phyloP scores from a whole-genome alignment of 1,140 invertebrate species.

The Agrypnia vestita region DNA sequence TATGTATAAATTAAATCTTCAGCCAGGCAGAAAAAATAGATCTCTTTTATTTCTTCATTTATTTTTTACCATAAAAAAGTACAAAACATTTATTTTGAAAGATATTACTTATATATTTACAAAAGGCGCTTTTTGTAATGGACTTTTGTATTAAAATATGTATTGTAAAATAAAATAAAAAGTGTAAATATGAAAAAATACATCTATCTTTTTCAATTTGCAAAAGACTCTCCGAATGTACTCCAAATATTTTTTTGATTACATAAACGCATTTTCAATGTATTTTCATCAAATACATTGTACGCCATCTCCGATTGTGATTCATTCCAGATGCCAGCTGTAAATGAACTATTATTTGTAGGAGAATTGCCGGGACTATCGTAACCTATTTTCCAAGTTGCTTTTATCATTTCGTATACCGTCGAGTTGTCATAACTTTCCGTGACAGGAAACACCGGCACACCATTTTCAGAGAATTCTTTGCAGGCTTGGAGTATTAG shows the following conservation, averaged over 20 bases:
- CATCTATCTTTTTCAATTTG: constrained; percentile 40
- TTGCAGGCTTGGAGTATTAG: constrained; percentile 46
- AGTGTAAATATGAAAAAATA: too few relatives aligned
- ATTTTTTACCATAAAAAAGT: too few relatives aligned
- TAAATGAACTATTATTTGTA: background rate
- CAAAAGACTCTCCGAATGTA: constrained; percentile 55
- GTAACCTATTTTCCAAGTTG: constrained; percentile 3
- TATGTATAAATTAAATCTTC: too few relatives aligned
- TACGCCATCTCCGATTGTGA: background rate
- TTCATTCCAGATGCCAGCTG: background rate
- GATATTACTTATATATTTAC: too few relatives aligned
- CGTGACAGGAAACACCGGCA: constrained; percentile 34
- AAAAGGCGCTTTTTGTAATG: too few relatives aligned
- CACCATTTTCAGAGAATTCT: constrained; percentile 38
- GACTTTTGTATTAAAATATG: too few relatives aligned
- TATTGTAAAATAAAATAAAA: too few relatives aligned
- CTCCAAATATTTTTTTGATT: constrained; percentile 54
- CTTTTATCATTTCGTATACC: constrained; percentile 20
- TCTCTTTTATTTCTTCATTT: too few relatives aligned
- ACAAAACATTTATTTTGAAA: too few relatives aligned
- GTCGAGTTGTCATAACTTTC: background rate
- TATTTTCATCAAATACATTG: constrained; percentile 1
- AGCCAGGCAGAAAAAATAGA: too few relatives aligned
- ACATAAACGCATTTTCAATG: constrained; percentile 39
- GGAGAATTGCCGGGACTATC: background rate